phyloP scores from a whole-genome alignment of 2,888 invertebrate species.

The Cataglyphis rosenhaueri region DNA sequence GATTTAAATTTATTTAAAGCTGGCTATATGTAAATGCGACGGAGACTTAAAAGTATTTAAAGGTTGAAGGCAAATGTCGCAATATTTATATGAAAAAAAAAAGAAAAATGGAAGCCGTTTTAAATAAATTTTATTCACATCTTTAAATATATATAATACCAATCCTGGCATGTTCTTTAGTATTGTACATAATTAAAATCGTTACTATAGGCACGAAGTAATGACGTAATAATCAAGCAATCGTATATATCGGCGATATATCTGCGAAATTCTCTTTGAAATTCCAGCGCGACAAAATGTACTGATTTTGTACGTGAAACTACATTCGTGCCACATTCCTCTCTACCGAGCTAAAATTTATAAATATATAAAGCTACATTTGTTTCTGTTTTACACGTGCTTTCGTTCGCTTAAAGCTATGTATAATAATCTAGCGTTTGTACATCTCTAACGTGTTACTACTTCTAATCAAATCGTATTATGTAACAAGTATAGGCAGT shows the following conservation, averaged over 20 bases:
- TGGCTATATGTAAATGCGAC: not conserved
- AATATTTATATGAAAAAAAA: not conserved
- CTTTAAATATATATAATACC: conserved; percentile 33
- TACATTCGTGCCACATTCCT: conserved; percentile 17
- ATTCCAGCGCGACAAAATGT: conserved; percentile 19
- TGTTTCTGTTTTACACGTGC: conserved; percentile 64
- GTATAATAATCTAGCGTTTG: conserved; percentile 65
- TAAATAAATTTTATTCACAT: conserved; percentile 70
- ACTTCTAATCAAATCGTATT: conserved; percentile 55
- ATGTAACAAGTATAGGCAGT: conserved; percentile 58
- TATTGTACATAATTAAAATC: conserved; percentile 43
- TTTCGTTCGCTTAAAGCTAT: conserved; percentile 65
- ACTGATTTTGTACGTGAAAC: conserved; percentile 22
- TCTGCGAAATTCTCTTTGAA: conserved; percentile 32
- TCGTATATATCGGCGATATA: not conserved
- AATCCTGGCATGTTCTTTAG: conserved; percentile 30
- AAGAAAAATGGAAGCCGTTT: not conserved
- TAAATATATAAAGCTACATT: conserved; percentile 73
- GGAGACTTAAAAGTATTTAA: not conserved
- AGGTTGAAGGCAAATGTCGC: not conserved
- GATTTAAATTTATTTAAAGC: not conserved
- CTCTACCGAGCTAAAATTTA: conserved; percentile 48
- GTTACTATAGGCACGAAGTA: conserved; percentile 29
- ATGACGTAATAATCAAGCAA: conserved; percentile 14
- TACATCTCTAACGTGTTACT: conserved; percentile 69